Conservation (phyloP, 2,113 vertebrate genomes). For the Rhineura floridana region DNA sequence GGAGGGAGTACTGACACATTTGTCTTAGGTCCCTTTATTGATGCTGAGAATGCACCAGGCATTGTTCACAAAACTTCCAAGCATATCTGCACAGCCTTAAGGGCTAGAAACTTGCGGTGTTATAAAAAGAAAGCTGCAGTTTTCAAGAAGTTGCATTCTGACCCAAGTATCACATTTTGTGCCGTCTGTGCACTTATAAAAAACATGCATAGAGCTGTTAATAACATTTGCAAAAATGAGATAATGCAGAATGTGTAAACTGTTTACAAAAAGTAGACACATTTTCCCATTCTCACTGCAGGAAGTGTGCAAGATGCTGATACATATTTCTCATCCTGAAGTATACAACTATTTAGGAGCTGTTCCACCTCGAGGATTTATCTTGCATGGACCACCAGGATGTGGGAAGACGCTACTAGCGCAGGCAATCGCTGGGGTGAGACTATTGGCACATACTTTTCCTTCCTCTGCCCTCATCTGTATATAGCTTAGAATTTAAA, state of each 20-base stretch:
- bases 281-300: conserved; percentile 53
- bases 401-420: conserved; percentile 96
- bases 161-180: neutral
- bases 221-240: conserved; percentile 15
- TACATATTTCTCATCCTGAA: conserved; percentile 93
- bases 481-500: neutral
- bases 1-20: neutral
- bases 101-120: neutral
- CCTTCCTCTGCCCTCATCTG: neutral
- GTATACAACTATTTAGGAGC: conserved; percentile 91
- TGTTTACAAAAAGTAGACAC: neutral
- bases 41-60: neutral
- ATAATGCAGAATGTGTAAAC: neutral
- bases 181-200: neutral
- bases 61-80: neutral
- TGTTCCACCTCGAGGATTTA: conserved; percentile 89
- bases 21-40: neutral
- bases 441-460: conserved; percentile 31
- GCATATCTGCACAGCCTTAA: neutral
- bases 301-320: conserved; percentile 94
- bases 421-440: conserved; percentile 94
- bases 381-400: conserved; percentile 94
- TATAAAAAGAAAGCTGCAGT: neutral
- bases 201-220: neutral
- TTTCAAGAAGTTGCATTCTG: neutral